phyloP scores from a whole-genome alignment of 2,888 invertebrate genomes.

The Heliconius cydno region DNA sequence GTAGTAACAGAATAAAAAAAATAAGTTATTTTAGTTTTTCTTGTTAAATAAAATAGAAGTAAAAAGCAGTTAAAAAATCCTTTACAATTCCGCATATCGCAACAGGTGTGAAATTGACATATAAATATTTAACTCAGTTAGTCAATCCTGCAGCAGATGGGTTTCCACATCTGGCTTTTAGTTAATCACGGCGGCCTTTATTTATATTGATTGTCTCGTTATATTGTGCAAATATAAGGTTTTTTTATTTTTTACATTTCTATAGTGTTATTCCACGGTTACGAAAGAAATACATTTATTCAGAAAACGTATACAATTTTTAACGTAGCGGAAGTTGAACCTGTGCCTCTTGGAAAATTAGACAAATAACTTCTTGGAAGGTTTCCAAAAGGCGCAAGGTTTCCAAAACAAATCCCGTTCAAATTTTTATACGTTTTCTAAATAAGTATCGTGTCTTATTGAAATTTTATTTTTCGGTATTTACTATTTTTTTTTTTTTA shows the following conservation, averaged over 20 bases:
- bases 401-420: no score
- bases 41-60: neutral
- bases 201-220: slow-evolving; percentile 19
- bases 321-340: no score
- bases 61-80: neutral
- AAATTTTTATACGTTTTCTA: no score
- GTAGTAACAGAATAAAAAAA: neutral
- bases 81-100: slow-evolving; percentile 25
- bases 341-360: no score
- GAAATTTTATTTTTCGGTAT: neutral
- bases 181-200: slow-evolving; percentile 7
- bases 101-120: slow-evolving; percentile 40
- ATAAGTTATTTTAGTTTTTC: no score
- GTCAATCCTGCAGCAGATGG: slow-evolving; percentile 42
- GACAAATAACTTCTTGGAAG: no score
- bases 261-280: no score
- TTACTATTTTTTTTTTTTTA: neutral
- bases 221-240: neutral
- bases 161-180: slow-evolving; percentile 39
- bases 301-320: no score
- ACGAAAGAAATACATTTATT: no score
- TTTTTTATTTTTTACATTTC: neutral
- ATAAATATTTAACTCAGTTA: slow-evolving; percentile 37
- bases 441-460: neutral
- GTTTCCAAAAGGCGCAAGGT: no score